Conservation (phyloP, 2,888 invertebrate species). For the Drosophila parthenogenetica region DNA sequence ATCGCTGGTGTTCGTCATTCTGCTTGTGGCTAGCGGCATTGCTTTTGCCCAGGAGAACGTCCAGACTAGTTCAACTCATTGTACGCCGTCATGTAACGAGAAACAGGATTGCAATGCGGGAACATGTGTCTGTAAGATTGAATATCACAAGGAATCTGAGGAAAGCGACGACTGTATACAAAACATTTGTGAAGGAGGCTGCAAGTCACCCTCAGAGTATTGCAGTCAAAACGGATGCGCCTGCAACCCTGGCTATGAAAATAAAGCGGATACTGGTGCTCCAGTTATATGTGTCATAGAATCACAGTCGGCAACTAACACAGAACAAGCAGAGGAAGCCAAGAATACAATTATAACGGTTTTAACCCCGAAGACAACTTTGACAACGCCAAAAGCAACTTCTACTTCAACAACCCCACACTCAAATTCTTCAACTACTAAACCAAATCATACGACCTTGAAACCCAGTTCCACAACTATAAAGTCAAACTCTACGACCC, state of each 20-base stretch:
- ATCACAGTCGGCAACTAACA: neutral
- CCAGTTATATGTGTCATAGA: neutral
- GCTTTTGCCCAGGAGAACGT: neutral
- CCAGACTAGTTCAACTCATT: neutral
- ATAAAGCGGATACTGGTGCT: neutral
- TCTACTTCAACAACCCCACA: too few species aligned
- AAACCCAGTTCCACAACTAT: neutral
- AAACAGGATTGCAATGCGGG: neutral
- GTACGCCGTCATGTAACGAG: neutral
- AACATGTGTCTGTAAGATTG: neutral
- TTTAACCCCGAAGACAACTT: neutral
- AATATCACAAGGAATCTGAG: neutral
- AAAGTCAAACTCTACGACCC: neutral
- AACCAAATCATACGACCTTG: too few species aligned
- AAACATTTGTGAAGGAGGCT: neutral
- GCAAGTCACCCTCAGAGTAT: neutral
- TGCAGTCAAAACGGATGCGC: neutral
- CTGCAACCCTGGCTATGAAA: neutral
- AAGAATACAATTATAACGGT: too few species aligned
- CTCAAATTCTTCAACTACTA: too few species aligned
- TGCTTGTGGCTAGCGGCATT: neutral
- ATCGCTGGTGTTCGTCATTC: neutral
- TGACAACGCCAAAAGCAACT: too few species aligned
- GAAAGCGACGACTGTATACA: neutral
- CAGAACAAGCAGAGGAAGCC: neutral